Percentiles rank a stretch among this genome's conserved stretches.
phyloP scores from a whole-genome alignment of 2,113 vertebrate genomes.

The Leucoraja erinaceus region DNA sequence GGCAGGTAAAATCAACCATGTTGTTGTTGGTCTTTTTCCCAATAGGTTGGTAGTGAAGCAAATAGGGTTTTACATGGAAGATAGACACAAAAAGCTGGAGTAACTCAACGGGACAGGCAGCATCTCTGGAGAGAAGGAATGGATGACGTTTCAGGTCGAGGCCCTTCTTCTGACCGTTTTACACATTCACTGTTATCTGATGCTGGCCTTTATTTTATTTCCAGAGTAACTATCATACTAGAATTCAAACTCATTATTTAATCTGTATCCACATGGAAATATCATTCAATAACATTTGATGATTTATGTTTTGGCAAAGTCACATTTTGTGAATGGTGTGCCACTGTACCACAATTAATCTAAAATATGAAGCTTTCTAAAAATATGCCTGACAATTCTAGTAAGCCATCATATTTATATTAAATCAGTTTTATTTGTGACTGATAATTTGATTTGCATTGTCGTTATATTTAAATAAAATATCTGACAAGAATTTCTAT shows the following conservation, averaged over 20 bases:
- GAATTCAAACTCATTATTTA: not conserved
- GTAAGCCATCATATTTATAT: not conserved
- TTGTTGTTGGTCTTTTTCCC: not conserved
- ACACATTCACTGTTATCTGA: not conserved
- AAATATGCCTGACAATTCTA: not conserved
- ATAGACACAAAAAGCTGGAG: too few relatives aligned
- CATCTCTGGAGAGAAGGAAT: too few relatives aligned
- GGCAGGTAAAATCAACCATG: not conserved
- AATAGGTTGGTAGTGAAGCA: not conserved
- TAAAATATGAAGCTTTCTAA: not conserved
- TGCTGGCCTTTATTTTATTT: not conserved
- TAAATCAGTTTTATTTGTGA: conserved; percentile 13
- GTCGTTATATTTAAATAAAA: not conserved
- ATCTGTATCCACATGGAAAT: not conserved
- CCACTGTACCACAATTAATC: not conserved
- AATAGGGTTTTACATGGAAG: too few relatives aligned
- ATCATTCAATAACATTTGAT: not conserved
- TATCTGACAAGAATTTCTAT: not conserved
- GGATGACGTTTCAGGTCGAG: too few relatives aligned
- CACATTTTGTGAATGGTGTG: not conserved
- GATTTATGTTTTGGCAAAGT: not conserved
- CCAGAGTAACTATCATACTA: not conserved
- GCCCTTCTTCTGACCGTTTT: too few relatives aligned
- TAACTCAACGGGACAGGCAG: too few relatives aligned
- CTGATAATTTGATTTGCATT: not conserved